phyloP scores from a whole-genome alignment of 2,113 vertebrate species.

The Zosterops hypoxanthus region DNA sequence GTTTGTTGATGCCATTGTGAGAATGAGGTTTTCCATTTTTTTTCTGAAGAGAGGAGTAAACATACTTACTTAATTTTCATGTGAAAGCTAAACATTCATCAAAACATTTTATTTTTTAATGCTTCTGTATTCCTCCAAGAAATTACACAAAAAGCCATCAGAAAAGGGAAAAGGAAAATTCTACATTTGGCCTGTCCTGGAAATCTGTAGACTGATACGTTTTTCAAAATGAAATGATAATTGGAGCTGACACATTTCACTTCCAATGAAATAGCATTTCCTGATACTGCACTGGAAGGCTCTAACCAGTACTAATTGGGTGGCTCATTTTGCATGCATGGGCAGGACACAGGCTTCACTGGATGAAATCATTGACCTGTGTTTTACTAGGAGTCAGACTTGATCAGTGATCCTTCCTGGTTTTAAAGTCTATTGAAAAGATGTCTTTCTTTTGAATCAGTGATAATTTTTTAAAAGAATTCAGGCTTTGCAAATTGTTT shows the following conservation, averaged over 20 bases:
- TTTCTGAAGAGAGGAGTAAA: neutral
- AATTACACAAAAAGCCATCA: neutral
- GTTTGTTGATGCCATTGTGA: neutral
- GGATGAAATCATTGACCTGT: slow-evolving; percentile 3
- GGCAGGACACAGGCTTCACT: neutral
- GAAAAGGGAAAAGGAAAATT: neutral
- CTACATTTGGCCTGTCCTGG: neutral
- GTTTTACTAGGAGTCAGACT: neutral
- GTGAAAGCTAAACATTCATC: neutral
- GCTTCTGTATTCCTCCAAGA: neutral
- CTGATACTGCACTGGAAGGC: slow-evolving; percentile 6
- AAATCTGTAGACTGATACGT: neutral
- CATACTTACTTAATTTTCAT: neutral
- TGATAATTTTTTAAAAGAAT: neutral
- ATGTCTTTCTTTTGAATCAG: neutral
- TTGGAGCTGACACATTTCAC: slow-evolving; percentile 50
- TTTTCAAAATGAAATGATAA: neutral
- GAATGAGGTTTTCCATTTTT: neutral
- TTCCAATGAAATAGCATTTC: slow-evolving; percentile 39
- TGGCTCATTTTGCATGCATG: neutral
- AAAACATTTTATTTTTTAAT: neutral
- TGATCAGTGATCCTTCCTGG: neutral
- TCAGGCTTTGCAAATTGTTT: neutral
- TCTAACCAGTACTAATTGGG: slow-evolving; percentile 8
- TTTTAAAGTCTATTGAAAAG: neutral